Evolutionary conservation across 1,140 invertebrate species (phyloP), one percentile per base, ranked within the genome.

Genomic region (Galendromus occidentalis): DNA sequence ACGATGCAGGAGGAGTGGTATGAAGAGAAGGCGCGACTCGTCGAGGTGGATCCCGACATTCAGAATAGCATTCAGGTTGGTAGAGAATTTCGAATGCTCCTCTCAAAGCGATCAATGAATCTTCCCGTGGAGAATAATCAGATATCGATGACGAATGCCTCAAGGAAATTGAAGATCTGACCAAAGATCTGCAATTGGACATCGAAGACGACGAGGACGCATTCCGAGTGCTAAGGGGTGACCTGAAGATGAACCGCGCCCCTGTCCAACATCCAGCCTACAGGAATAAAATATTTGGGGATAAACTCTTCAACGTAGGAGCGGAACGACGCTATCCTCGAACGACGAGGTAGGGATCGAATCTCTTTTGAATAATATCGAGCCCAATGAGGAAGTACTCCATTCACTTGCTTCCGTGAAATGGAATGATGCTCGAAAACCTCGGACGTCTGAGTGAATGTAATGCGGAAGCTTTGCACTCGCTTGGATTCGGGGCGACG

Each of bases 1-100:
- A 59, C 51, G 2, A 59, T 59, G 51, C 51, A 59, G 51, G 51
- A 59, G 22, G 51, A 59, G 33, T 59, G 51, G 51, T 59, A 59
- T 9, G 25, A 59, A 33, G 51, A 59, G 17, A 59, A 59, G 22
- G 51, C 51, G 25, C 51, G 51, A 4, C 17, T 59, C 14, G 51
- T 59, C 12, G 51, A 59, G 22, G 51, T 59, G 20, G 51, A 59
- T 22, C 51, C 51, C 51, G 51, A 59, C 22, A 59, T 59, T 17
- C 51, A 59, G 51, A 59, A 25, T 22, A 59, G 51, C 51, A 59
- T 59, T 22, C 14, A 59, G 51, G 51, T 59, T n/a, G n/a, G n/a
- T n/a, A n/a, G n/a, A n/a, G n/a, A n/a, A n/a, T n/a, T n/a, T n/a
- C n/a, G n/a, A n/a, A n/a, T 44, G 42, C n/a, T 44, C 12, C 42